Base-by-base conservation (phyloP, 2,113 vertebrate species). In the Bungarus multicinctus region DNA sequence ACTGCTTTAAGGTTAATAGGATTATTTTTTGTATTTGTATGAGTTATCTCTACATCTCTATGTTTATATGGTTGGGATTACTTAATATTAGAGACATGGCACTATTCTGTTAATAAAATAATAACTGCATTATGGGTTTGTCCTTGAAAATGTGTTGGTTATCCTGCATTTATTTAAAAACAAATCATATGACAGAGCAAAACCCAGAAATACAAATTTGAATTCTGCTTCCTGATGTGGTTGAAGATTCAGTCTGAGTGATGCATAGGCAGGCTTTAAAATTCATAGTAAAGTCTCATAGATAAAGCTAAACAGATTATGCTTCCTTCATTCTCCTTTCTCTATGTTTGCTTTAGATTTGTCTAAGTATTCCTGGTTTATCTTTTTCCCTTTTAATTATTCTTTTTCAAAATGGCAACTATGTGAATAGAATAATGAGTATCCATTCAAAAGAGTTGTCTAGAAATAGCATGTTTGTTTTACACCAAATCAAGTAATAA, bases 261-360 rank as follows among this genome's bases (percentile, higher is more conserved):
- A 94, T 91, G 27, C 60, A 95, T 54, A 64, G 92, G 30, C 87
- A 85, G 54, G 86, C n/a, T 93, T 94, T 92, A 94, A 95, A 93
- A 94, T 85, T 95, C 47, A 93, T 23, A 94, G 58, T 89, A 93
- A 20, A 57, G 45, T 95, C 57, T 93, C 92, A 90, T 3, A 90
- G 92, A 95, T 93, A 54, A 95, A 94, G 25, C 34, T 89, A 55
- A 94, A 93, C 88, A 43, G 88, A 91, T 81, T 86, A 74, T 43
- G 58, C 54, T 85, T 93, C 52, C 89, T 45, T 58, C n/a, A 64
- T 94, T 91, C 45, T 91, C 54, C 45, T 91, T 94, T 69, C 50
- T 53, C 90, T 93, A 60, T 92, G 89, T 39, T 60, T 91, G n/a
- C 90, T 94, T 87, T 81, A 93, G 85, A 57, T 93, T 89, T 93